Evolutionary conservation across 2,888 invertebrate genomes (phyloP).

Genomic region (Heliconius hortense): DNA sequence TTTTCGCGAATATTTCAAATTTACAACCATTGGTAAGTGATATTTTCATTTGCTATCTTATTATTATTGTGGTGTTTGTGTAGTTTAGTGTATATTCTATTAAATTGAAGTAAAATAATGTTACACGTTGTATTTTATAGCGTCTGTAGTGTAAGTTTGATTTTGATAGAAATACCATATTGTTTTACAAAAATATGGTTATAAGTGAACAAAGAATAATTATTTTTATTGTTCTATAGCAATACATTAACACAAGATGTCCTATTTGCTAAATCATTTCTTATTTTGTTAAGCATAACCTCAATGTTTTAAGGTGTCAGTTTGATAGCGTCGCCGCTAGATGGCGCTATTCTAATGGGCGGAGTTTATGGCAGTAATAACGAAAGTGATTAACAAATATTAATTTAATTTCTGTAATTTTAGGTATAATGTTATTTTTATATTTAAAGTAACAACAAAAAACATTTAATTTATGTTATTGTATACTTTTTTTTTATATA

Average conservation of each 20-base stretch:
- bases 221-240: background rate
- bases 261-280: conserved; percentile 14
- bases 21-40: conserved; percentile 57
- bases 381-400: background rate
- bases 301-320: conserved; percentile 50
- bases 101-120: background rate
- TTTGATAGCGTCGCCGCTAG: conserved; percentile 48
- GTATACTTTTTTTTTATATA: no score
- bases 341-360: conserved; percentile 57
- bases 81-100: background rate
- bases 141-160: conserved; percentile 43
- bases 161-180: background rate
- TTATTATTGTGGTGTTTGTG: background rate
- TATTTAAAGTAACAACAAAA: background rate
- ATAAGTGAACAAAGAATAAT: conserved; percentile 29
- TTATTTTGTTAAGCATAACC: conserved; percentile 55
- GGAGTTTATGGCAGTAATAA: conserved; percentile 49
- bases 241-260: conserved; percentile 2
- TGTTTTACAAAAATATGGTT: conserved; percentile 26
- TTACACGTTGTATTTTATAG: conserved; percentile 37
- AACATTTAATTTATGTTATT: no score
- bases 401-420: background rate
- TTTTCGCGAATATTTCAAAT: conserved; percentile 22
- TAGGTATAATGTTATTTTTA: background rate
- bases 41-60: conserved; percentile 32